Evolutionary conservation across 2,888 invertebrate genomes (phyloP).

Genomic region (Thera britannica): DNA sequence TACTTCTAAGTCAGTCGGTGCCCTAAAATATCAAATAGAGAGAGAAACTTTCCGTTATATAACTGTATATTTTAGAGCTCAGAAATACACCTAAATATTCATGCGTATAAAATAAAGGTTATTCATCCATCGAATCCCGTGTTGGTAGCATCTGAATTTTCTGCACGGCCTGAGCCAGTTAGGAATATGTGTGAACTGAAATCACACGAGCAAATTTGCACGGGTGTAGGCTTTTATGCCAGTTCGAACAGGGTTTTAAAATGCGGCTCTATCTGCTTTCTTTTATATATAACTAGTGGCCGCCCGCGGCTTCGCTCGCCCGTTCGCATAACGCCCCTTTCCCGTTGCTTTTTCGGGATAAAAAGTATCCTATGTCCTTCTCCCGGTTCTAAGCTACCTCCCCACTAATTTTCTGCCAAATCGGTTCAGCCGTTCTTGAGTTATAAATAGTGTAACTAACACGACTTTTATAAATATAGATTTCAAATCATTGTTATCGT

Average conservation of each 20-base stretch:
- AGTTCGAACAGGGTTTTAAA: background rate
- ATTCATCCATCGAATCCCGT: constrained; percentile 7
- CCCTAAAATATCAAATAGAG: background rate
- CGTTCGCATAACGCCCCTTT: too few relatives aligned
- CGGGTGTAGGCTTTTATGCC: constrained; percentile 1
- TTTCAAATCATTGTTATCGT: too few relatives aligned
- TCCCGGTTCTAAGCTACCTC: too few relatives aligned
- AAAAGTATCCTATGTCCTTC: too few relatives aligned
- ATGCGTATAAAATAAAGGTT: constrained; percentile 5
- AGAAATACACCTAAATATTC: constrained; percentile 1
- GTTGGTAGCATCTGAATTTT: constrained; percentile 8
- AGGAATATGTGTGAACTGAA: constrained; percentile 7
- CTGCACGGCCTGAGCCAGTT: constrained; percentile 5
- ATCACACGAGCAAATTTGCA: constrained; percentile 5
- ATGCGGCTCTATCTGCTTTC: background rate
- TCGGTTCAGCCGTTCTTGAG: too few relatives aligned
- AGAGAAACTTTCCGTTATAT: background rate
- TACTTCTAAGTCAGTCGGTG: background rate
- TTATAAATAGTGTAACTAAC: too few relatives aligned
- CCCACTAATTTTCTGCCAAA: too few relatives aligned
- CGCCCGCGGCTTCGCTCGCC: too few relatives aligned
- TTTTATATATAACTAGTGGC: too few relatives aligned
- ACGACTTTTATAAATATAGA: too few relatives aligned
- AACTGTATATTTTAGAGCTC: constrained; percentile 5
- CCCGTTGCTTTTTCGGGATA: too few relatives aligned